Conservation (phyloP, 2,888 invertebrate species). For the Andrena bicolor region DNA sequence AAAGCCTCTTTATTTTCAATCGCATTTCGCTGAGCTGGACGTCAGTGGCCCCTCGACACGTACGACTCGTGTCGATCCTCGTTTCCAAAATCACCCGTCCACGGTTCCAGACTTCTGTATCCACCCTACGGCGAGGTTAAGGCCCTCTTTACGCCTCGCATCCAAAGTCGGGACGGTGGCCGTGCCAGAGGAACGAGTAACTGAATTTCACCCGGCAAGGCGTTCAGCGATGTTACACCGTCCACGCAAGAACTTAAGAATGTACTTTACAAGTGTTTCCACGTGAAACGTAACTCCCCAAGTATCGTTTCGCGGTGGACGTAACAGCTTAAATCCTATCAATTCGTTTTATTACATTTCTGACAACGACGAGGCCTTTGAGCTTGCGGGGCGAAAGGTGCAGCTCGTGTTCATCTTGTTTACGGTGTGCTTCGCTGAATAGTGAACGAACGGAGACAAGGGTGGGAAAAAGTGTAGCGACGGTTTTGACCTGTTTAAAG, state of each 20-base stretch:
- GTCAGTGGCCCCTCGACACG: conserved; percentile 62
- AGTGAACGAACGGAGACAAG: too few species aligned
- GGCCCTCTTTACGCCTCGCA: conserved; percentile 45
- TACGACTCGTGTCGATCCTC: conserved; percentile 61
- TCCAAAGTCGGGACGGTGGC: conserved; percentile 14
- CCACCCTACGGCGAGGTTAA: conserved; percentile 31
- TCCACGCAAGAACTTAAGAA: conserved; percentile 11
- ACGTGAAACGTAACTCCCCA: conserved; percentile 12
- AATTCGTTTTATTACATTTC: conserved; percentile 26
- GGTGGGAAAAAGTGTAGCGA: too few species aligned
- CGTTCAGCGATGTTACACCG: conserved; percentile 7
- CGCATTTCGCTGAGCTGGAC: conserved; percentile 71
- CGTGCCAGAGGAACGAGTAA: conserved; percentile 17
- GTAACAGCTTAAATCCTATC: conserved; percentile 23
- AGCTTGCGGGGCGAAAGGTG: neutral
- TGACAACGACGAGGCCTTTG: neutral
- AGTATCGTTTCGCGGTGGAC: conserved; percentile 8
- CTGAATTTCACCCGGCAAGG: conserved; percentile 20
- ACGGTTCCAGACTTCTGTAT: conserved; percentile 44
- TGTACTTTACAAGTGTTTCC: conserved; percentile 11
- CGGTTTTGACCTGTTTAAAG: too few species aligned
- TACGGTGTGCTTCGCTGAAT: too few species aligned
- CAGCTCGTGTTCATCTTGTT: too few species aligned
- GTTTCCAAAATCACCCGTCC: conserved; percentile 68
- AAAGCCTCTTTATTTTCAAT: conserved; percentile 75